phyloP scores from a whole-genome alignment of 2,113 vertebrate genomes.

The Caretta caretta region DNA sequence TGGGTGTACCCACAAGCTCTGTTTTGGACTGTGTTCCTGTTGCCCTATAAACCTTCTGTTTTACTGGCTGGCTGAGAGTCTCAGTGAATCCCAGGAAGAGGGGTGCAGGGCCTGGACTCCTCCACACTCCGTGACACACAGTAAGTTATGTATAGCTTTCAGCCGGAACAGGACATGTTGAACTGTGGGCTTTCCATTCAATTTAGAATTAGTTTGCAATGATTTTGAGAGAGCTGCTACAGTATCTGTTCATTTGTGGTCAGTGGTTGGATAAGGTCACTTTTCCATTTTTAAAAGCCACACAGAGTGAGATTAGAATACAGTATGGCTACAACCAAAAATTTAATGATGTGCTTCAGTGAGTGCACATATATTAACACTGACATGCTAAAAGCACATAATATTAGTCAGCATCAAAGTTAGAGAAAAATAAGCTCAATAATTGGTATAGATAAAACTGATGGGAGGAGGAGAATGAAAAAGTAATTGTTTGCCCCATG shows the following conservation, averaged over 20 bases:
- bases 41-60: no score
- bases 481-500: neutral
- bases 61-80: no score
- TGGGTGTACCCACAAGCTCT: no score
- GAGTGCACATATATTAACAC: neutral
- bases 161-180: accelerated
- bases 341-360: neutral
- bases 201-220: neutral
- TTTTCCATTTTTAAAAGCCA: neutral
- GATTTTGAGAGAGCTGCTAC: neutral
- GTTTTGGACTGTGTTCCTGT: no score
- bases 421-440: conserved; percentile 5
- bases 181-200: neutral
- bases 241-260: neutral
- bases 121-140: neutral
- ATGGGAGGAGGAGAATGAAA: neutral
- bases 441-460: conserved; percentile 12
- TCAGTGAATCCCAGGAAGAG: no score
- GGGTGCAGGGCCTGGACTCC: no score
- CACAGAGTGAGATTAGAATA: accelerated
- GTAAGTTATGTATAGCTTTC: neutral
- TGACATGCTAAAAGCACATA: neutral
- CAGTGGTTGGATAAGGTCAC: neutral
- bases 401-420: neutral
- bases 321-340: neutral